phyloP scores from a whole-genome alignment of 2,888 invertebrate species.

The Omphaloscelis lunosa region DNA sequence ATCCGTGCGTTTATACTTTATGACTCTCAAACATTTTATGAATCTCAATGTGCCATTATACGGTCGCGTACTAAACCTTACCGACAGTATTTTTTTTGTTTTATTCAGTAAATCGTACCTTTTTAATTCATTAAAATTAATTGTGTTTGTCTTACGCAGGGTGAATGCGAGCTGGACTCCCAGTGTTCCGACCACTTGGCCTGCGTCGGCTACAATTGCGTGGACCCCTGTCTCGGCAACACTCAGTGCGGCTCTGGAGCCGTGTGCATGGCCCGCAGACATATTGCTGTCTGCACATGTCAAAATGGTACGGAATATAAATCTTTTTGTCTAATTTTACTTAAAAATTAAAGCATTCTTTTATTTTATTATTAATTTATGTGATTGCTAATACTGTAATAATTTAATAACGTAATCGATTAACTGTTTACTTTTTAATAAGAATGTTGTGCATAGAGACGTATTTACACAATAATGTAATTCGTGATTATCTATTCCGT shows the following conservation, averaged over 20 bases:
- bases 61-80: background rate
- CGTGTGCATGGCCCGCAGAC: conserved; percentile 93
- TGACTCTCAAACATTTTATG: background rate
- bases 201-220: conserved; percentile 94
- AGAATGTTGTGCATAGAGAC: background rate
- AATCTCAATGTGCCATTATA: background rate
- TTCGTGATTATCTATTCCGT: background rate
- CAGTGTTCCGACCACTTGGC: conserved; percentile 94
- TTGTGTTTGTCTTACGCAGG: conserved; percentile 82
- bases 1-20: background rate
- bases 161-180: conserved; percentile 94
- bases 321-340: background rate
- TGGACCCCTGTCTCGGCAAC: conserved; percentile 93
- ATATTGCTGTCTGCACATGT: conserved; percentile 96
- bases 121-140: background rate
- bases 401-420: background rate
- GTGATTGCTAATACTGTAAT: background rate
- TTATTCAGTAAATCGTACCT: background rate
- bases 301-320: conserved; percentile 88
- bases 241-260: conserved; percentile 94
- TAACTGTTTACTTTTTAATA: background rate
- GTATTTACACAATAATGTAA: background rate
- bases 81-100: background rate
- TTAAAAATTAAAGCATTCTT: background rate
- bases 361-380: background rate